phyloP scores from a whole-genome alignment of 1,140 invertebrate genomes.

The Pseudomyrmex gracilis region DNA sequence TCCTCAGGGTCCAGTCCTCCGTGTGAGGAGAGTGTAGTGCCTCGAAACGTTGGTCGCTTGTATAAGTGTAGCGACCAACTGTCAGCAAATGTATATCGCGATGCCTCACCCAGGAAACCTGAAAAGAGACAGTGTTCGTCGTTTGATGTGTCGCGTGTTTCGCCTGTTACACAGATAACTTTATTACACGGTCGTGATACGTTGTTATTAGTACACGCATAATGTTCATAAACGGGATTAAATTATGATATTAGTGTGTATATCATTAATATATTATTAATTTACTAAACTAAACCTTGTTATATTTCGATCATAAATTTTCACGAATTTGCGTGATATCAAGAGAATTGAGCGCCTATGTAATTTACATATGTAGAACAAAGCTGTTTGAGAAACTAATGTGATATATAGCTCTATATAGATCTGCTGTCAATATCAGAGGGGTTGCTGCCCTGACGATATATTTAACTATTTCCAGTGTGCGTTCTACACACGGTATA shows the following conservation, averaged over 20 bases:
- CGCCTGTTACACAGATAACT: no score
- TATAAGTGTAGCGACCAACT: slow-evolving; percentile 87
- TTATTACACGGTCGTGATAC: no score
- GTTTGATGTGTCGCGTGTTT: background rate
- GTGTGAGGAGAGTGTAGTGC: slow-evolving; percentile 85
- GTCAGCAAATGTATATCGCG: slow-evolving; percentile 86
- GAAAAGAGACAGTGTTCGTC: slow-evolving; percentile 27
- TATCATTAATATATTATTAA: no score
- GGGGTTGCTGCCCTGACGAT: background rate
- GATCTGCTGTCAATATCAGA: slow-evolving; percentile 39
- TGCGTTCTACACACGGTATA: background rate
- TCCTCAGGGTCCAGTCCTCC: slow-evolving; percentile 88
- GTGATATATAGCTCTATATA: slow-evolving; percentile 14
- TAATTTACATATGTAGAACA: slow-evolving; percentile 14
- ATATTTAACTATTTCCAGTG: slow-evolving; percentile 27
- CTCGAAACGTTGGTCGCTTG: slow-evolving; percentile 87
- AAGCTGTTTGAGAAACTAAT: slow-evolving; percentile 16
- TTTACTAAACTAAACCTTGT: no score
- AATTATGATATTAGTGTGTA: no score
- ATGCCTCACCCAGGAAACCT: slow-evolving; percentile 88
- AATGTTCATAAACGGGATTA: no score
- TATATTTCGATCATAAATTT: no score
- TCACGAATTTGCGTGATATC: no score
- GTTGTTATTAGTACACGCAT: no score
- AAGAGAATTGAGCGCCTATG: no score